A percentile compares a stretch with the other conserved stretches of the same genome.
Conservation (phyloP, 2,888 invertebrate genomes). For the Drosophila limbata region DNA sequence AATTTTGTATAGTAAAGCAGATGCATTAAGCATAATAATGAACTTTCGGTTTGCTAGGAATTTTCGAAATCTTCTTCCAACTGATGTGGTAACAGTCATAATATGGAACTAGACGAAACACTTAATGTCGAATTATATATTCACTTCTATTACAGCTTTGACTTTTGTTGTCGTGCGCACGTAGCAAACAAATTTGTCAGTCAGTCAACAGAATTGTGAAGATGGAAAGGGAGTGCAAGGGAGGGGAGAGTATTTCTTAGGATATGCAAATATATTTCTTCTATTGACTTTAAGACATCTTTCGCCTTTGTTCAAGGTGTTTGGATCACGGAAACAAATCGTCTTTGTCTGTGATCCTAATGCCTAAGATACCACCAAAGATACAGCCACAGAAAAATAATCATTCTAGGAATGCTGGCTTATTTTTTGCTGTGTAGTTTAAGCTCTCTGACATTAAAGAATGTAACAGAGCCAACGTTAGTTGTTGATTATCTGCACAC, state of each 20-base stretch:
- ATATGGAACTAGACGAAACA: constrained; percentile 39
- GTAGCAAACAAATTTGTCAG: constrained; percentile 68
- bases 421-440: not conserved
- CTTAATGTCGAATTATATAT: constrained; percentile 37
- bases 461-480: constrained; percentile 35
- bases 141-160: constrained; percentile 28
- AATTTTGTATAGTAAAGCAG: constrained; percentile 52
- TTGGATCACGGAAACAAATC: constrained; percentile 25
- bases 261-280: constrained; percentile 47
- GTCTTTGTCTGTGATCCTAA: constrained; percentile 28
- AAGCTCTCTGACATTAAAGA: constrained; percentile 25
- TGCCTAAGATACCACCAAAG: too few species aligned
- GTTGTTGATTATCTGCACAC: constrained; percentile 46
- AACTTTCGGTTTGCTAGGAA: constrained; percentile 40
- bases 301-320: constrained; percentile 12
- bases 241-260: constrained; percentile 30
- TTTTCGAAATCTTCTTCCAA: constrained; percentile 27
- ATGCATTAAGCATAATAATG: constrained; percentile 65
- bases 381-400: not conserved
- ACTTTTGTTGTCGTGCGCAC: constrained; percentile 38
- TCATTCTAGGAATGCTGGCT: not conserved
- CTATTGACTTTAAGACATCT: not conserved
- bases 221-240: not conserved
- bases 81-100: constrained; percentile 60
- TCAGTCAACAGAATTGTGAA: constrained; percentile 31